These are phyloP conservation scores for Menura novaehollandiae DNA, from an alignment of 2,113 vertebrate species.

Conservation along the genomic window DNA sequence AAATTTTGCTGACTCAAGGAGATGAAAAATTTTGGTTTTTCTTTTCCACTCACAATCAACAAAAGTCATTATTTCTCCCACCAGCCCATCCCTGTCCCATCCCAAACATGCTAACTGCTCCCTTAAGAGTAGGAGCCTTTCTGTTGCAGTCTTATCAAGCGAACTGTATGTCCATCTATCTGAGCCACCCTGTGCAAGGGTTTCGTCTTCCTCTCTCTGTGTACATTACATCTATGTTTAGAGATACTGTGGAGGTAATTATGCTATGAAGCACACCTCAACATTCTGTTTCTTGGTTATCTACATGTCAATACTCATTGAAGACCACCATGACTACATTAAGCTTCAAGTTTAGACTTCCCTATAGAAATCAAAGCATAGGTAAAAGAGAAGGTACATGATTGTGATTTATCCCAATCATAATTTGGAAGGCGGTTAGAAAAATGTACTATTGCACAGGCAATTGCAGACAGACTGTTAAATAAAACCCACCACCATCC, in stretches of 20 bases:
- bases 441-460: not conserved
- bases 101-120: not conserved
- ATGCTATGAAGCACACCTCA: not conserved
- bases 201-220: not conserved
- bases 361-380: not conserved
- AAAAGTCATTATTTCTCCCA: not conserved
- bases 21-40: not conserved
- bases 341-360: not conserved
- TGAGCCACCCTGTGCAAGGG: not conserved
- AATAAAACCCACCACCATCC: not conserved
- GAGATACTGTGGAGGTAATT: not conserved
- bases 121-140: not conserved
- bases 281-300: not conserved
- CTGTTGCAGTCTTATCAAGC: fast-evolving
- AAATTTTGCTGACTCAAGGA: not conserved
- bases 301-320: not conserved
- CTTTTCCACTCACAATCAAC: not conserved
- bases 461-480: not conserved
- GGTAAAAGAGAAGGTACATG: not conserved
- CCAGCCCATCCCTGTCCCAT: fast-evolving
- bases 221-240: not conserved
- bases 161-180: not conserved
- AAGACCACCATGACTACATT: not conserved
- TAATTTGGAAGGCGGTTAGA: not conserved
- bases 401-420: not conserved